Conservation (phyloP, 2,888 invertebrate genomes). For the Pyrochroa serraticornis region DNA sequence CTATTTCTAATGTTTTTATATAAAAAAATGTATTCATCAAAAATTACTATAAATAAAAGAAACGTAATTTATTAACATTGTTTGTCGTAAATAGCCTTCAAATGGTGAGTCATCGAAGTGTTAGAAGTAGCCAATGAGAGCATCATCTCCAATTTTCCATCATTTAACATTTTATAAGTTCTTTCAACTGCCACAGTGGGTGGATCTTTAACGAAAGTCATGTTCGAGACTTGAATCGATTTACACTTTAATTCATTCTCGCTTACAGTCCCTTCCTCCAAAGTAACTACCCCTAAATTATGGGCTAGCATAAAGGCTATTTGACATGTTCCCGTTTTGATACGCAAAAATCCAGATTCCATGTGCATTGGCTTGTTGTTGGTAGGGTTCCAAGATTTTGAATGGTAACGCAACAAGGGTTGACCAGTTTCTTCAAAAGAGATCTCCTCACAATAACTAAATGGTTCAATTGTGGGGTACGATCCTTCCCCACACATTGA, state of each 20-base stretch:
- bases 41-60: too few species aligned
- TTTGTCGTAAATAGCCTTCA: conserved; percentile 52
- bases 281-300: conserved; percentile 66
- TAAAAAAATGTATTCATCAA: too few species aligned
- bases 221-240: conserved; percentile 59
- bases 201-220: conserved; percentile 63
- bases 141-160: conserved; percentile 56
- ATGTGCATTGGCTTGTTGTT: conserved; percentile 66
- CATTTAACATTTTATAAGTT: conserved; percentile 51
- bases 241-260: conserved; percentile 55
- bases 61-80: too few species aligned
- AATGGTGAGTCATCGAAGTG: conserved; percentile 63
- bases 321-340: conserved; percentile 62
- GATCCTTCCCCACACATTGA: conserved; percentile 61
- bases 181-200: conserved; percentile 60
- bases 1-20: too few species aligned
- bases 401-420: conserved; percentile 65
- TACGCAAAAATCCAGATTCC: conserved; percentile 67
- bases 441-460: conserved; percentile 64
- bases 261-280: conserved; percentile 64
- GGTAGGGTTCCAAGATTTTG: conserved; percentile 62
- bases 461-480: conserved; percentile 65
- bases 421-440: conserved; percentile 66
- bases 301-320: conserved; percentile 65
- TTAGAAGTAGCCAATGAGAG: conserved; percentile 64